phyloP scores from a whole-genome alignment of 1,140 invertebrate species.

The Oreohelix idahoensis region DNA sequence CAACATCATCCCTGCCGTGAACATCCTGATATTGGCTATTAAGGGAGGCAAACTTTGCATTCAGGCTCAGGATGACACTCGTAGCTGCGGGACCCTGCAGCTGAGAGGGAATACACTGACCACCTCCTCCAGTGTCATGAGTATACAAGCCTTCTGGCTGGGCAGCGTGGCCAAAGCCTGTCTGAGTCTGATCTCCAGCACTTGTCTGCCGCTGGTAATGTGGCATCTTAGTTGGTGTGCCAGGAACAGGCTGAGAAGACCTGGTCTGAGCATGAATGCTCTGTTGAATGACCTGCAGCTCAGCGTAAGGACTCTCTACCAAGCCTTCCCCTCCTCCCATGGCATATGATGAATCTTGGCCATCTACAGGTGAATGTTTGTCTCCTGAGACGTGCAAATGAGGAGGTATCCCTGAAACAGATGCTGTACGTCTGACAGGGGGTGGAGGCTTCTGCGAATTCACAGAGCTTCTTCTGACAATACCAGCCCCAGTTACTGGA shows the following conservation, averaged over 20 bases:
- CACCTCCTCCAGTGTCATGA: neutral
- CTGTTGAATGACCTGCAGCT: constrained; percentile 58
- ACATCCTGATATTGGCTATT: constrained; percentile 40
- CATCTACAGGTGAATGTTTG: constrained; percentile 52
- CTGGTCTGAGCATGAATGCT: constrained; percentile 48
- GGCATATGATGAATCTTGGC: constrained; percentile 45
- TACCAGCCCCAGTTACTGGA: neutral
- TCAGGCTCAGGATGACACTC: constrained; percentile 83
- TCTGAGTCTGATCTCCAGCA: neutral
- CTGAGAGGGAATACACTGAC: neutral
- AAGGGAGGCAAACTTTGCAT: constrained; percentile 80
- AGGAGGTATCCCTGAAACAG: constrained; percentile 78
- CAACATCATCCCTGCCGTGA: neutral
- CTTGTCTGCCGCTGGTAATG: constrained; percentile 27
- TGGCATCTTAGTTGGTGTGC: neutral
- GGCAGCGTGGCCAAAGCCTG: neutral
- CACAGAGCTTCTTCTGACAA: constrained; percentile 74
- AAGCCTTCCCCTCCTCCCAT: constrained; percentile 23
- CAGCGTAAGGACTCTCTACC: constrained; percentile 54
- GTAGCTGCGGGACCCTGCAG: constrained; percentile 23
- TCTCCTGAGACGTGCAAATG: constrained; percentile 43
- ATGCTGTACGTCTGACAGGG: constrained; percentile 88
- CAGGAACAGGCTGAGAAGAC: constrained; percentile 34
- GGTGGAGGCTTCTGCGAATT: constrained; percentile 84
- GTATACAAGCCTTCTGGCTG: neutral